phyloP scores from a whole-genome alignment of 2,113 vertebrate genomes.

The Orthonyx spaldingii region DNA sequence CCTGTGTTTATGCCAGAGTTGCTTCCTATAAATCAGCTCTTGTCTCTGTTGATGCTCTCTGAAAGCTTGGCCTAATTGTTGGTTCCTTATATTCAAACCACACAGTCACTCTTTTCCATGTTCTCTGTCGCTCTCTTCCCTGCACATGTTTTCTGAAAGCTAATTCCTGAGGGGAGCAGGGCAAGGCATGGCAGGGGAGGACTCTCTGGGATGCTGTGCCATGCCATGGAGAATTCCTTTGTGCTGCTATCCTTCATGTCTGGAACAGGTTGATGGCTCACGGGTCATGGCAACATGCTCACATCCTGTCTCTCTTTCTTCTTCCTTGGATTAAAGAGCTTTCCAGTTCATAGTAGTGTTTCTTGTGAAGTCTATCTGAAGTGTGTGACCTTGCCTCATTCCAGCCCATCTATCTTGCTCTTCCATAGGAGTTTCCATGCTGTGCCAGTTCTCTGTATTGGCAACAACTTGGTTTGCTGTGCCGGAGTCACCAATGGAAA shows the following conservation, averaged over 20 bases:
- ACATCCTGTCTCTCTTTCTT: not conserved
- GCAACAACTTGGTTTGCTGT: not conserved
- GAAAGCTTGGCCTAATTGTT: not conserved
- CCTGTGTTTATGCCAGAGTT: not conserved
- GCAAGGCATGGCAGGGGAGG: not conserved
- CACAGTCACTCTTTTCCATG: not conserved
- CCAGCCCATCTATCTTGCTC: not conserved
- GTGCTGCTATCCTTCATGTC: rapidly evolving
- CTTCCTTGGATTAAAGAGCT: not conserved
- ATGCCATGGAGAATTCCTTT: not conserved
- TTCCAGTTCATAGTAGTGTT: not conserved
- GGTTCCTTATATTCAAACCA: not conserved
- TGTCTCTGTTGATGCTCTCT: rapidly evolving
- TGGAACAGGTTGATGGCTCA: not conserved
- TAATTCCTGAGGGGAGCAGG: not conserved
- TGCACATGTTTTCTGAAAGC: not conserved
- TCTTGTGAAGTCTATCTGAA: not conserved
- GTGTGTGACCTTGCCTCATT: not conserved
- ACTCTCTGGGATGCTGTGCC: not conserved
- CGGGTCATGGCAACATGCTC: not conserved
- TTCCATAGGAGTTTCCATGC: not conserved
- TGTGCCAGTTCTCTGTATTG: not conserved
- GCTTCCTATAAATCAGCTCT: not conserved
- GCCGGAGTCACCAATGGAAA: not conserved
- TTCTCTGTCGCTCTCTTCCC: not conserved